Percentiles rank a stretch among this genome's conserved stretches.
These are phyloP conservation scores for Tanypteryx hageni DNA, from an alignment of 2,888 invertebrate species.

Conservation along the genomic window DNA sequence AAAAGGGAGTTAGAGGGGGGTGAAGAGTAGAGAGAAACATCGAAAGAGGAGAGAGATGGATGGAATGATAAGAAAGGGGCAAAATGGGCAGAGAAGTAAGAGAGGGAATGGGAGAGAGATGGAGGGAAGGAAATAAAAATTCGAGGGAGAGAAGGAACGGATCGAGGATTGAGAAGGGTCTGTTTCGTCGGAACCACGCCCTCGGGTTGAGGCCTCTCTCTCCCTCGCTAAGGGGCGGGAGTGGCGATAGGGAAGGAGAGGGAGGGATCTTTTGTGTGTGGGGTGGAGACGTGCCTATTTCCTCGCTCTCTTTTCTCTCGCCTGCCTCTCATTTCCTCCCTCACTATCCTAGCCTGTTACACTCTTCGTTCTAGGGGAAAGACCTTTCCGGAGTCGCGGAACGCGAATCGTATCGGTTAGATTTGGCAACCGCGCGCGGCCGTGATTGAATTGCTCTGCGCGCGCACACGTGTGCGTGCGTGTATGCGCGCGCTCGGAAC, in stretches of 20 bases:
- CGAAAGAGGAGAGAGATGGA: neutral
- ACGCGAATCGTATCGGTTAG: too few relatives aligned
- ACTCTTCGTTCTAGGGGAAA: too few relatives aligned
- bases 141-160: neutral
- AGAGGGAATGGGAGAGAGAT: too few relatives aligned
- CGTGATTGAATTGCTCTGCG: too few relatives aligned
- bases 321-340: too few relatives aligned
- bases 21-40: neutral
- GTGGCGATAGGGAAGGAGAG: neutral
- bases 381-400: too few relatives aligned
- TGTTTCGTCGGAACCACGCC: constrained; percentile 37
- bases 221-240: neutral
- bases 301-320: neutral
- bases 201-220: neutral
- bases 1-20: neutral
- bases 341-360: too few relatives aligned
- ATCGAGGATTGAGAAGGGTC: neutral
- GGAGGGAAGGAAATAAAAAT: neutral
- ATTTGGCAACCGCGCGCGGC: too few relatives aligned
- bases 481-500: too few relatives aligned
- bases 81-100: neutral
- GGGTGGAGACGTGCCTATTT: constrained; percentile 3
- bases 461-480: too few relatives aligned
- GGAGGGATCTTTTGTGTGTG: constrained; percentile 30
- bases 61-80: neutral